These are phyloP conservation scores for Rissa tridactyla DNA, from an alignment of 2,113 vertebrate species.

Conservation along the genomic window DNA sequence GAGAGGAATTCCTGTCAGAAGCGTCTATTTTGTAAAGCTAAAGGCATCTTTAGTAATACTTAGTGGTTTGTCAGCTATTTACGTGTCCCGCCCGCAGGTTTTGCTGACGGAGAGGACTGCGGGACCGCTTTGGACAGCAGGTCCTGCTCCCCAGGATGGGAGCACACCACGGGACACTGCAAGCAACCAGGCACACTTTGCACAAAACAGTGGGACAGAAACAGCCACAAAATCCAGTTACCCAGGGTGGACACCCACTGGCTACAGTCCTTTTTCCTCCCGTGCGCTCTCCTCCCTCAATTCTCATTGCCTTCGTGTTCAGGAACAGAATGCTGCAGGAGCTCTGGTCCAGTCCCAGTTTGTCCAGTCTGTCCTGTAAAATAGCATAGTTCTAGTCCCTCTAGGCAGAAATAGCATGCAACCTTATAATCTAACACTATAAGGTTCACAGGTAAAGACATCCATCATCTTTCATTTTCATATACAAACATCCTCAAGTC, in stretches of 20 bases:
- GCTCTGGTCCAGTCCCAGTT: neutral
- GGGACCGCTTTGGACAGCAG: neutral
- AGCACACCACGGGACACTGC: accelerated
- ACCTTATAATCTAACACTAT: too few relatives aligned
- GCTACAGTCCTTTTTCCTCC: neutral
- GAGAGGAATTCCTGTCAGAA: accelerated
- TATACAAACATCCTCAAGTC: neutral
- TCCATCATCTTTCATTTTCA: neutral
- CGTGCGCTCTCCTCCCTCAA: neutral
- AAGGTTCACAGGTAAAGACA: neutral
- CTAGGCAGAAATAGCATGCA: neutral
- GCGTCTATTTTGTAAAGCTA: accelerated
- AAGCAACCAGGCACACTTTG: neutral
- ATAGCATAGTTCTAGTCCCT: too few relatives aligned
- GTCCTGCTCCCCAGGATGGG: neutral
- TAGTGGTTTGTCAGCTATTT: neutral
- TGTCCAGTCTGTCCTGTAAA: neutral
- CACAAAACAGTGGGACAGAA: neutral
- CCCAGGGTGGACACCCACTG: accelerated
- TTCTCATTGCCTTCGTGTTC: neutral
- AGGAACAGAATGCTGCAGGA: neutral
- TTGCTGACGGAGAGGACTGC: neutral
- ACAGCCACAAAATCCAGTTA: neutral
- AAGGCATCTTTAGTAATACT: accelerated
- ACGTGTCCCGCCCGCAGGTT: accelerated